Percentiles rank a stretch among this genome's conserved stretches.
phyloP scores from a whole-genome alignment of 1,140 invertebrate species.

The Oppia nitens region DNA sequence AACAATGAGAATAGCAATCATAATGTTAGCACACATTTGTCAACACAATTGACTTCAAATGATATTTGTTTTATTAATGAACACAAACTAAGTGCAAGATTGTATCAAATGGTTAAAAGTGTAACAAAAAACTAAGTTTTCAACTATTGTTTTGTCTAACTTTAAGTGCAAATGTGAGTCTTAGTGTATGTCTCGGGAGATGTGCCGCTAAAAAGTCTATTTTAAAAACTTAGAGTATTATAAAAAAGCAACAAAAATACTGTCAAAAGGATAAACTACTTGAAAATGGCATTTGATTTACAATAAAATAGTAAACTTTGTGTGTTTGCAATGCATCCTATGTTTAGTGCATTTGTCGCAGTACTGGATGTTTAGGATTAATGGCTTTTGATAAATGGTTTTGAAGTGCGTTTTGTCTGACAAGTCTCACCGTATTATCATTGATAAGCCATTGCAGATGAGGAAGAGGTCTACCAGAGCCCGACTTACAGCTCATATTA shows the following conservation, averaged over 20 bases:
- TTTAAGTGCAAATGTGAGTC: background rate
- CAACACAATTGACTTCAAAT: too few species aligned
- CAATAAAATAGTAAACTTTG: background rate
- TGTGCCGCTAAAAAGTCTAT: background rate
- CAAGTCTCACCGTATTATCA: conserved; percentile 18
- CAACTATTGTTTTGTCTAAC: too few species aligned
- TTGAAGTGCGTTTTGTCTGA: background rate
- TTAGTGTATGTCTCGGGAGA: background rate
- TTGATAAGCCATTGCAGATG: conserved; percentile 20
- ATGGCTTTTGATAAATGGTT: background rate
- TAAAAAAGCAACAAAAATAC: too few species aligned
- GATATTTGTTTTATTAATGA: too few species aligned
- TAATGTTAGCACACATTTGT: too few species aligned
- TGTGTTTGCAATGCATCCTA: background rate
- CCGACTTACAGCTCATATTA: conserved; percentile 21
- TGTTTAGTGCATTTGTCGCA: background rate
- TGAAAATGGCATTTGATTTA: background rate
- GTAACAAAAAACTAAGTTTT: too few species aligned
- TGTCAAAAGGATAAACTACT: too few species aligned
- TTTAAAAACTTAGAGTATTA: background rate
- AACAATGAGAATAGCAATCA: background rate
- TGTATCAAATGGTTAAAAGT: too few species aligned
- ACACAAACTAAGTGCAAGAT: too few species aligned
- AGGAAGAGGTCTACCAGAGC: conserved; percentile 18
- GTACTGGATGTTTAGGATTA: too few species aligned